Evolutionary conservation across 1,140 invertebrate species (phyloP), one percentile per base, ranked within the genome.

Genomic region (Orchestia grillus): DNA sequence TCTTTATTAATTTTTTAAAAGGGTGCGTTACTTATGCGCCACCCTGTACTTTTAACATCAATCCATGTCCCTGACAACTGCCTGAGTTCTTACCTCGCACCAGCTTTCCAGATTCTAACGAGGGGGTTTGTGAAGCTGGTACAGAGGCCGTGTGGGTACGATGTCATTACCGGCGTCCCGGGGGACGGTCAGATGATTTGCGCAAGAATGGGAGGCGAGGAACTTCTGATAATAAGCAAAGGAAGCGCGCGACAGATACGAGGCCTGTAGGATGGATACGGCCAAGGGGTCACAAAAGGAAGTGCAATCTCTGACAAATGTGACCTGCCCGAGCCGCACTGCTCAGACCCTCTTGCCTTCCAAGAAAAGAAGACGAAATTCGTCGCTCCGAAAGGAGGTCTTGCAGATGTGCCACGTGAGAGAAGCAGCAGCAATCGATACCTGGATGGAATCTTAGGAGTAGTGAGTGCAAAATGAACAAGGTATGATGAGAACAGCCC

Each of bases 251-350:
- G 92, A 94, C 92, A 94, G 92, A 94, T 94, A 94, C 92, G 92
- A 44, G 92, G 92, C 44, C 92, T 40, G 43, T 94, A 94, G 92
- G 92, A 94, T 94, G 92, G 92, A 94, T 94, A 94, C 92, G 92
- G 92, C 92, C 92, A 47, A 45, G 44, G 44, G 92, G 92, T 94
- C 92, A 94, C 92, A 94, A 94, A 94, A 47, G 92, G 92, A 94
- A 94, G 92, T 44, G 92, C 92, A 94, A 94, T 94, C 92, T 94
- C 92, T 94, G 92, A 94, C 92, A 94, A 94, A 94, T 94, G 92
- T 45, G 92, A 94, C 92, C 92, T 94, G 92, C 92, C 92, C 41
- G 44, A 44, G 36, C 43, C 92, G 43, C 92, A 19, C 92, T 4
- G 3, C 92, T n/a, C 44, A 44, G 92, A 44, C 92, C 40, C 44